Evolutionary conservation across 1,140 invertebrate genomes (phyloP).

Genomic region (Hylyphantes graminicola): DNA sequence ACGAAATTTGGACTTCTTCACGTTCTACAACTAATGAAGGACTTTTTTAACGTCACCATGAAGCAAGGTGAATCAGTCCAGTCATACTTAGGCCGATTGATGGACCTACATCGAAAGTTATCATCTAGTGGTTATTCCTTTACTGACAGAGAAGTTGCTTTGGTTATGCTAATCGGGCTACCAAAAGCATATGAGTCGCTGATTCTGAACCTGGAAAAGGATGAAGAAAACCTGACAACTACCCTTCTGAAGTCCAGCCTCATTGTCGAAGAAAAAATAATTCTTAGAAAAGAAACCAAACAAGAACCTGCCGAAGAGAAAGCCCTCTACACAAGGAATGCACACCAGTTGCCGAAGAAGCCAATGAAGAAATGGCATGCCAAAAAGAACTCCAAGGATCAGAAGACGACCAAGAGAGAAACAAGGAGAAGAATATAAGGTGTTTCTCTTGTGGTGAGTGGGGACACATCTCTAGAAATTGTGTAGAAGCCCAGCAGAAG

Average conservation of each 20-base stretch:
- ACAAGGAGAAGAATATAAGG: conserved; percentile 4
- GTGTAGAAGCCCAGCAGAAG: neutral
- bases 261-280: conserved; percentile 26
- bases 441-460: conserved; percentile 29
- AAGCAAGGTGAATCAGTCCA: no score
- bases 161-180: conserved; percentile 23
- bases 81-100: no score
- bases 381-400: neutral
- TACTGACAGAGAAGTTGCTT: conserved; percentile 27
- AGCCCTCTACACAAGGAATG: conserved; percentile 5
- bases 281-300: neutral
- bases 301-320: neutral
- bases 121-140: conserved; percentile 22
- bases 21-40: conserved; percentile 17
- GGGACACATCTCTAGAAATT: conserved; percentile 31
- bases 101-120: neutral
- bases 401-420: neutral
- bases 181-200: conserved; percentile 3
- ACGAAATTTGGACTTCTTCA: neutral
- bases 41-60: neutral
- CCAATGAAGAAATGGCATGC: neutral
- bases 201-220: conserved; percentile 28
- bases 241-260: conserved; percentile 13
- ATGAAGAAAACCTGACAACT: conserved; percentile 4
- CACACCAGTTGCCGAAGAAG: conserved; percentile 1